phyloP scores from a whole-genome alignment of 2,797 vertebrate genomes.

The Ispidina lecontei region DNA sequence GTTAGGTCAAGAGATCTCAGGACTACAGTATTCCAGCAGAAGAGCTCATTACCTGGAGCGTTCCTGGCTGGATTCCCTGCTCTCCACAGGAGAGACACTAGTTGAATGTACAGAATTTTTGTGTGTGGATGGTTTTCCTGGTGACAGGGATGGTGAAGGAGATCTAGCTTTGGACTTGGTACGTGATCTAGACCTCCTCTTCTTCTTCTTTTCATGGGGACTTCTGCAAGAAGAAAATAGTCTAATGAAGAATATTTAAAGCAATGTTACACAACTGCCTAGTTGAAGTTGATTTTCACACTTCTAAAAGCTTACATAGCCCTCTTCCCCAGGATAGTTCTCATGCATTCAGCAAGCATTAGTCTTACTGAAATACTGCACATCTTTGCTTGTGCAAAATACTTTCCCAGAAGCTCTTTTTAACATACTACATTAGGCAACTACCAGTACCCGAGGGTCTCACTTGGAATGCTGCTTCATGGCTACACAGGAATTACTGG shows the following conservation, averaged over 20 bases:
- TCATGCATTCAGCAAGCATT: neutral
- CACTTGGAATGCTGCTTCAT: neutral
- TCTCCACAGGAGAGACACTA: slow-evolving; percentile 89
- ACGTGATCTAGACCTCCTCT: slow-evolving; percentile 78
- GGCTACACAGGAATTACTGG: neutral
- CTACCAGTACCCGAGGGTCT: neutral
- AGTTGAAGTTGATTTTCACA: neutral
- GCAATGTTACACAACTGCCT: neutral
- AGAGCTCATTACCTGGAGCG: slow-evolving; percentile 84
- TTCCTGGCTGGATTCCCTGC: slow-evolving; percentile 89
- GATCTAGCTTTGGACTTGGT: slow-evolving; percentile 83
- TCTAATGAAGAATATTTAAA: neutral
- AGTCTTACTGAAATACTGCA: neutral
- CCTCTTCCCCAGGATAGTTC: neutral
- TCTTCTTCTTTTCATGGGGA: slow-evolving; percentile 88
- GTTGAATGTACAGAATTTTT: slow-evolving; percentile 77
- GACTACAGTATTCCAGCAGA: neutral
- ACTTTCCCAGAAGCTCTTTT: neutral
- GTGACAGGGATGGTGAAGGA: slow-evolving; percentile 84
- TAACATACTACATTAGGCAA: neutral
- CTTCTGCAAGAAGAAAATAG: slow-evolving; percentile 67
- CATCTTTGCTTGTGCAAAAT: neutral
- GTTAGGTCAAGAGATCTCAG: neutral
- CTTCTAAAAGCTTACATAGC: neutral
- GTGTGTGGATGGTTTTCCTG: slow-evolving; percentile 77